These are phyloP conservation scores for Salarias fasciatus DNA, from an alignment of 2,797 vertebrate genomes.

Conservation along the genomic window DNA sequence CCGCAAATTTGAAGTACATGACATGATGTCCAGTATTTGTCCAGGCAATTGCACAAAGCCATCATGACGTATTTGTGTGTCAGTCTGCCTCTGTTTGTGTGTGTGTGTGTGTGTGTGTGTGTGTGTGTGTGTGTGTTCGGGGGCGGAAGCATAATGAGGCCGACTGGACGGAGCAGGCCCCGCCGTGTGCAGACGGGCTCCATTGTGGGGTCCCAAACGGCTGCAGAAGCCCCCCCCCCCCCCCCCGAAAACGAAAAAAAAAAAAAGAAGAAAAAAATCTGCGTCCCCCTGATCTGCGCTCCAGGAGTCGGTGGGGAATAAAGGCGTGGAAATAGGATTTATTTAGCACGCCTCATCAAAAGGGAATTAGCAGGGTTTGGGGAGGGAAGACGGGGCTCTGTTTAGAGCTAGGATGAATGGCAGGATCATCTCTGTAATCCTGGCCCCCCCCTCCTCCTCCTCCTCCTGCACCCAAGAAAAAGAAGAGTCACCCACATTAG, in stretches of 20 bases:
- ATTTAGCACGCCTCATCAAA: slow-evolving; percentile 92
- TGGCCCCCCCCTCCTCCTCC: slow-evolving; percentile 26
- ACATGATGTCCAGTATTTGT: slow-evolving; percentile 73
- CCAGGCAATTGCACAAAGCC: slow-evolving; percentile 66
- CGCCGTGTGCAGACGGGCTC: slow-evolving; percentile 75
- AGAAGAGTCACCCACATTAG: slow-evolving; percentile 69
- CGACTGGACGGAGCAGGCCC: slow-evolving; percentile 69
- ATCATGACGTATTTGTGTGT: slow-evolving; percentile 60
- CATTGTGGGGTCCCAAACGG: slow-evolving; percentile 78
- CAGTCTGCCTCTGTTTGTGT: slow-evolving; percentile 51
- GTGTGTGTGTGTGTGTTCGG: slow-evolving; percentile 49
- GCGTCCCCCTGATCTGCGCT: slow-evolving; percentile 87
- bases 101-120: slow-evolving; percentile 16
- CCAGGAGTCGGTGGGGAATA: slow-evolving; percentile 89
- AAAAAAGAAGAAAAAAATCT: slow-evolving; percentile 76
- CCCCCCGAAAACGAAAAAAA: too few relatives aligned
- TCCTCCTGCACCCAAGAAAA: slow-evolving; percentile 57
- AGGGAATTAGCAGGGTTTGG: slow-evolving; percentile 87
- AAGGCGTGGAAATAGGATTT: slow-evolving; percentile 90
- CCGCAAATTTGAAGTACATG: slow-evolving; percentile 67
- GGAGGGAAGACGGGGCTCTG: slow-evolving; percentile 77
- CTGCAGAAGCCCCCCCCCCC: slow-evolving; percentile 79
- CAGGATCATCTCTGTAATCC: slow-evolving; percentile 84
- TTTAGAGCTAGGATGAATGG: slow-evolving; percentile 81
- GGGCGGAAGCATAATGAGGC: slow-evolving; percentile 78